These are phyloP conservation scores for Euura lappo DNA, from an alignment of 1,140 invertebrate species.

Conservation along the genomic window DNA sequence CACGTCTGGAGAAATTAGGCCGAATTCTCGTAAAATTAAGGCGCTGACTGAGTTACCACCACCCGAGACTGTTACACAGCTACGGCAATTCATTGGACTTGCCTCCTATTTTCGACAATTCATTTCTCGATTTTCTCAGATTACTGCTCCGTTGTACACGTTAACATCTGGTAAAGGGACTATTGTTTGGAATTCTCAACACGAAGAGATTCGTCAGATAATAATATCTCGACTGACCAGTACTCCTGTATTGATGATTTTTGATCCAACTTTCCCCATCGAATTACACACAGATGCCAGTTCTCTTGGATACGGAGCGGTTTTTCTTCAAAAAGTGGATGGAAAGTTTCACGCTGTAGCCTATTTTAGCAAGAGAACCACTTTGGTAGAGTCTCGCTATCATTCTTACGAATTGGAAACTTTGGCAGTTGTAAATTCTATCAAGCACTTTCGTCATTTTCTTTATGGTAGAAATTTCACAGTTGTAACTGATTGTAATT, in stretches of 20 bases:
- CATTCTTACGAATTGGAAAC: constrained; percentile 46
- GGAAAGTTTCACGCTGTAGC: constrained; percentile 29
- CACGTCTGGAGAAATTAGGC: constrained; percentile 26
- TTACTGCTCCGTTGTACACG: constrained; percentile 21
- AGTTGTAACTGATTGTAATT: constrained; percentile 41
- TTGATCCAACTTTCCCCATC: constrained; percentile 35
- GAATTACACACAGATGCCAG: constrained; percentile 40
- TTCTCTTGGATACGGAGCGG: constrained; percentile 28
- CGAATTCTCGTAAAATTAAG: constrained; percentile 27
- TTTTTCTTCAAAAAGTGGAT: constrained; percentile 32
- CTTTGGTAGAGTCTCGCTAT: constrained; percentile 34
- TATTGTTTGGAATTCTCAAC: constrained; percentile 14
- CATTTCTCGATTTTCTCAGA: constrained; percentile 29
- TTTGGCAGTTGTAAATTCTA: constrained; percentile 38
- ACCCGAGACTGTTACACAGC: constrained; percentile 35
- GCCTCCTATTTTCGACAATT: constrained; percentile 42
- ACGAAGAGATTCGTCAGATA: constrained; percentile 9
- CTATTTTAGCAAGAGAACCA: constrained; percentile 35
- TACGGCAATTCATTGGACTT: constrained; percentile 37
- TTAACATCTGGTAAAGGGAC: constrained; percentile 14
- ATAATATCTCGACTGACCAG: constrained; percentile 24
- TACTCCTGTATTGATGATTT: constrained; percentile 45
- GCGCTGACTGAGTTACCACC: constrained; percentile 25
- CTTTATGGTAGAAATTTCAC: constrained; percentile 34
- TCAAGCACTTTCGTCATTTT: constrained; percentile 46